Evolutionary conservation across 2,797 vertebrate genomes (phyloP), one percentile per base, ranked within the genome.

Genomic region (Apodemus agrarius): DNA sequence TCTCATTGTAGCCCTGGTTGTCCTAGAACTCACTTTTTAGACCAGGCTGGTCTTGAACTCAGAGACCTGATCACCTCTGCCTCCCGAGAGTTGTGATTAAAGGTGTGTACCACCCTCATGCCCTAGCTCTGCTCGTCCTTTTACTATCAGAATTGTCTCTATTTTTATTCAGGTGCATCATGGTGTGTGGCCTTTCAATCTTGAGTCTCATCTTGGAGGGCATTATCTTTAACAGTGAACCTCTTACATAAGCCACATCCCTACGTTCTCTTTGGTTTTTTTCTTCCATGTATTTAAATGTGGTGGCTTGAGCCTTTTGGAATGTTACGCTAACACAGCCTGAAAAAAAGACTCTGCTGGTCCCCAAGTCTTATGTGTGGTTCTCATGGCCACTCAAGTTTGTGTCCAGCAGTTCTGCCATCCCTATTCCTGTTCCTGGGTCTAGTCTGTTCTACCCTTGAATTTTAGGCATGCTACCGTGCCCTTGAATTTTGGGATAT

Each of bases 261-360:
- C 37, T n/a, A 0, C 26, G 22, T 57, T 74, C 65, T 46, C 21
- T 1, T 19, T 43, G 43, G 34, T 34, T n/a, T 14, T n/a, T 14
- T 69, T 63, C 34, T 75, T 31, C 6, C 43, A 0, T 16, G n/a
- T 19, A 22, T 79, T 69, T 87, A 40, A 59, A 87, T 54, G 6
- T 4, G 88, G n/a, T 11, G 3, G 31, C 24, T 65, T 21, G 17
- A 21, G 4, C n/a, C 40, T 82, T 5, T 6, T 10, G 19, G 67
- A 46, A 16, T 52, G 8, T 29, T 57, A 9, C 5, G 0, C 8
- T 37, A 11, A 6, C 8, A 8, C 8, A 22, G 24, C 34, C 17
- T 13, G 26, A 74, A 61, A 12, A 43, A 5, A 10, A 67, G 22
- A 4, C 26, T 29, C 65, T 14, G 0, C 0, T 1, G 9, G 80